Base-by-base conservation (phyloP, 2,888 invertebrate species). In the Ophonus ardosiacus region DNA sequence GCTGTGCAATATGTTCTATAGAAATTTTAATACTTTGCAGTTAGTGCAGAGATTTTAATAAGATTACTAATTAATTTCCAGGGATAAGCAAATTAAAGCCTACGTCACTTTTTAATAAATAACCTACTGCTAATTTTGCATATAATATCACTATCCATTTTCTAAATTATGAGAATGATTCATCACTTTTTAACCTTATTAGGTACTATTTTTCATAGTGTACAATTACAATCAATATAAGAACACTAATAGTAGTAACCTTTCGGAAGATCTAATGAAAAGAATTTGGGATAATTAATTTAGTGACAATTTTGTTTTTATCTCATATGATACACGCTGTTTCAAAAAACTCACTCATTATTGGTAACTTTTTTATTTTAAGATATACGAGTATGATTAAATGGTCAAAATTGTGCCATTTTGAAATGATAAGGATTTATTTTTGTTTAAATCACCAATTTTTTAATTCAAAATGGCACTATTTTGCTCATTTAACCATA, bases 51-150 rank as follows among this genome's bases (percentile, higher is more conserved):
- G n/a, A 15, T 57, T 15, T 57, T 57, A 57, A 57, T 17, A 17
- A 15, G 15, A 15, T 57, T 57, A n/a, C 17, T 57, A 57, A 57
- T 57, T 17, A 57, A n/a, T 15, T 17, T 57, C 57, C 57, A 15
- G n/a, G 57, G 57, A 57, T n/a, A 57, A 57, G 57, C n/a, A 57
- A 57, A 57, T 57, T 57, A 57, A 57, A 15, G 17, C 17, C 1
- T 74, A 40, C 74, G 74, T 21, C 74, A 43, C 74, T 17, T 57
- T 57, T 57, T 57, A 57, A 57, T 63, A 63, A 57, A 57, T 63
- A 63, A 21, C 63, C 63, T 63, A 18, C 18, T 63, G 8, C 21
- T 63, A 18, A 63, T 63, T 63, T 63, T 24, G 63, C 63, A 24
- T 21, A 63, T 63, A 63, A 63, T 13, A 10, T 8, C 63, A 24